phyloP scores from a whole-genome alignment of 2,113 vertebrate species.

The Redunca redunca region DNA sequence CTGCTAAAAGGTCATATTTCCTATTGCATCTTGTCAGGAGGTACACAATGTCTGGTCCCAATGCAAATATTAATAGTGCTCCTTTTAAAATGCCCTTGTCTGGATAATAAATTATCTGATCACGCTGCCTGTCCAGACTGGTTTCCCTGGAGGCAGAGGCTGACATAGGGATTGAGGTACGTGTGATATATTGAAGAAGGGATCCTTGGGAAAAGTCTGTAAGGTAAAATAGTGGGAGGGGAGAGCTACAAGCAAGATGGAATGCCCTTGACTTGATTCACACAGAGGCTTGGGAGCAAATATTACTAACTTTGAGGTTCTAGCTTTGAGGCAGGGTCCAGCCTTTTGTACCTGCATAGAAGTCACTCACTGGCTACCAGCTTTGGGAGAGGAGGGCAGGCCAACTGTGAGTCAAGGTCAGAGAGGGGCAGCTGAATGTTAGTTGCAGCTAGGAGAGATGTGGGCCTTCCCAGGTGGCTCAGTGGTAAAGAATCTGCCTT shows the following conservation, averaged over 20 bases:
- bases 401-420: not conserved
- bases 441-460: not conserved
- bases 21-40: not conserved
- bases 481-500: not conserved
- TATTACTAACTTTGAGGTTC: not conserved
- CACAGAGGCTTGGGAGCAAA: not conserved
- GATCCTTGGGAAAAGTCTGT: not conserved
- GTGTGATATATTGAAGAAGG: not conserved
- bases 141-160: not conserved
- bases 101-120: not conserved
- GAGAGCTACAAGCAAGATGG: not conserved
- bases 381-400: not conserved
- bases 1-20: not conserved
- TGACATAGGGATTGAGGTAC: not conserved
- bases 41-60: not conserved
- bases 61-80: not conserved
- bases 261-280: not conserved
- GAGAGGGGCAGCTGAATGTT: not conserved
- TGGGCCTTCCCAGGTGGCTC: not conserved
- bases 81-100: not conserved
- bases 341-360: not conserved
- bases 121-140: not conserved
- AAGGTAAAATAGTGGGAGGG: not conserved
- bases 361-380: not conserved
- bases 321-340: not conserved